Base-by-base conservation (phyloP, 2,113 vertebrate genomes). In the Bubo scandiacus region DNA sequence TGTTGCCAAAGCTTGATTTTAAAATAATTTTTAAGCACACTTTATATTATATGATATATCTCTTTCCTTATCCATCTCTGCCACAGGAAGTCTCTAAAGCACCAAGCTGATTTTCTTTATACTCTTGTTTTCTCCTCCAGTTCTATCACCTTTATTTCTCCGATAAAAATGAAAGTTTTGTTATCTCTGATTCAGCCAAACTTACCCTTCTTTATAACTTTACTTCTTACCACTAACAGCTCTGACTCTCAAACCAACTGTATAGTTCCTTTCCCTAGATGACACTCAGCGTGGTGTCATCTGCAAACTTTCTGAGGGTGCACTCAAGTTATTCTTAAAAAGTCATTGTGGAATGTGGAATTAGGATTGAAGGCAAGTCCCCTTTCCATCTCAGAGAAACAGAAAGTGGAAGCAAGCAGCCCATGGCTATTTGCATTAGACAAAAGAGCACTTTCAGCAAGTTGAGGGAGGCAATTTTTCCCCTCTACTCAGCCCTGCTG, bases 1-100 rank as follows among this genome's bases (percentile, higher is more conserved):
- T n/a, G n/a, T n/a, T n/a, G n/a, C 67, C 32, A 26, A 84, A 91
- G 68, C 87, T 63, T 22, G 58, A 84, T 95, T 94, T 96, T 58
- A 91, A 79, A 87, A 42, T 32, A 42, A 45, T 47, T 65, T 42
- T 90, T 30, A 80, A 54, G 20, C 11, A 36, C 6, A 22, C 26
- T 55, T 83, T 17, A 40, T 36, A 38, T 5, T 52, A 23, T 4
- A 58, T 4, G 0, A n/a, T n/a, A 10, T 29, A n/a, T n/a, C n/a
- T n/a, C n/a, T 62, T 32, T 12, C 51, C 12, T 72, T 58, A 63
- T 42, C 7, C 6, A 38, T 23, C 13, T 61, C 15, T 80, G 38
- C 6, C 45, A 73, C 16, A 20, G 21, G 54, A 66, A 65, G 11
- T 15, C 14, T 49, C 30, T 32, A 15, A 3, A n/a, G 7, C 22